Percentiles rank a stretch among this genome's conserved stretches.
phyloP scores from a whole-genome alignment of 1,140 invertebrate species.

The Drosophila elegans region DNA sequence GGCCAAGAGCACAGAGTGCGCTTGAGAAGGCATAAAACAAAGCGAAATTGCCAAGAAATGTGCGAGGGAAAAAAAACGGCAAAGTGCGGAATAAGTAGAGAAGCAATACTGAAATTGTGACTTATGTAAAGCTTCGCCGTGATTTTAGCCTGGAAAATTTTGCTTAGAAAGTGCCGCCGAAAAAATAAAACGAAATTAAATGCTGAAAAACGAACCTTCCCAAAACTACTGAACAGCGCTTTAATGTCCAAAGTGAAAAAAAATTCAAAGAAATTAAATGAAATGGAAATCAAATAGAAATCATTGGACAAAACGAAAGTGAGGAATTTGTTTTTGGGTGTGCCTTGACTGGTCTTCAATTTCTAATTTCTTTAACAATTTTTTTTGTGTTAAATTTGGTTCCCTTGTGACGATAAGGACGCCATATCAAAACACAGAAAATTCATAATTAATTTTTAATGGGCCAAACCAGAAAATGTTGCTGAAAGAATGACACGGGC shows the following conservation, averaged over 20 bases:
- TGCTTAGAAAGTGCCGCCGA: constrained; percentile 58
- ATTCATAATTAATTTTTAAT: constrained; percentile 60
- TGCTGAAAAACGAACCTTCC: constrained; percentile 28
- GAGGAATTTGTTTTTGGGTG: constrained; percentile 48
- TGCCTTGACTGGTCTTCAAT: constrained; percentile 27
- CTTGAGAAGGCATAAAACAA: constrained; percentile 53
- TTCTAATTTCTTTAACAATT: constrained; percentile 6
- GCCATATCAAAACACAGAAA: constrained; percentile 21
- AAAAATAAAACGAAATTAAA: constrained; percentile 53
- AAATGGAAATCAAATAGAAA: constrained; percentile 76
- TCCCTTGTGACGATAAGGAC: constrained; percentile 1
- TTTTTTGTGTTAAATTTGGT: constrained; percentile 6
- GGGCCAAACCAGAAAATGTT: constrained; percentile 15
- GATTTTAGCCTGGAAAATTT: constrained; percentile 60
- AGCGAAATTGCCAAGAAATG: constrained; percentile 30
- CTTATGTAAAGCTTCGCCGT: constrained; percentile 64
- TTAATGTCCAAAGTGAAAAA: constrained; percentile 41
- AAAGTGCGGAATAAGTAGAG: constrained; percentile 20
- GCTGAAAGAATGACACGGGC: constrained; percentile 7
- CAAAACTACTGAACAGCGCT: constrained; percentile 20
- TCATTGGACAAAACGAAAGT: constrained; percentile 60
- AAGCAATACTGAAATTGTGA: constrained; percentile 32
- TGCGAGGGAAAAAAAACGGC: constrained; percentile 22
- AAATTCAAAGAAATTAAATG: constrained; percentile 59
- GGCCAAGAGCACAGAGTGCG: constrained; percentile 43